A percentile compares a stretch with the other conserved stretches of the same genome.
Conservation (phyloP, 2,113 vertebrate species). For the Notarius quadriscutis region DNA sequence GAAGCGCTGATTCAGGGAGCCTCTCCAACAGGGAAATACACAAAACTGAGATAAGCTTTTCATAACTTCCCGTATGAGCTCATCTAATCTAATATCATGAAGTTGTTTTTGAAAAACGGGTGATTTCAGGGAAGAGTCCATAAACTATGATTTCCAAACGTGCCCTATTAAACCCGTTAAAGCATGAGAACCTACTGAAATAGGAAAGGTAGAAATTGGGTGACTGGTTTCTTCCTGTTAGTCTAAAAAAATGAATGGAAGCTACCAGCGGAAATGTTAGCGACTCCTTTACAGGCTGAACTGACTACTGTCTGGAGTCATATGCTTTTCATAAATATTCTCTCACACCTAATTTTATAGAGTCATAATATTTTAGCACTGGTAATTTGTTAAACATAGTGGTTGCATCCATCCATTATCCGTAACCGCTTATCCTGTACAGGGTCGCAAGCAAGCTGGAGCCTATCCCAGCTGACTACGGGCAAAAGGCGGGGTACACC, state of each 20-base stretch:
- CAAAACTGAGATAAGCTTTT: not conserved
- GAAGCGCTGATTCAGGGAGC: conserved; percentile 18
- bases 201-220: not conserved
- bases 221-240: not conserved
- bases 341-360: not conserved
- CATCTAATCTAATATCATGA: not conserved
- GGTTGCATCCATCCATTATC: too few relatives aligned
- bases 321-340: not conserved
- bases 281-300: not conserved
- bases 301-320: not conserved
- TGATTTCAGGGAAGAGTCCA: not conserved
- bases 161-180: not conserved
- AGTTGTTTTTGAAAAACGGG: not conserved
- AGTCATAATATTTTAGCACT: not conserved
- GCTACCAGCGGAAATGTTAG: not conserved
- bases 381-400: not conserved
- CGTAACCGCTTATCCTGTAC: too few relatives aligned
- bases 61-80: not conserved
- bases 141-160: not conserved
- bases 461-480: too few relatives aligned
- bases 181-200: not conserved
- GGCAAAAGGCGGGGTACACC: too few relatives aligned
- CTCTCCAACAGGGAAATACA: conserved; percentile 5
- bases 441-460: too few relatives aligned
- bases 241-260: not conserved